Base-by-base conservation (phyloP, 2,797 vertebrate species). In the Steatocranus sp. region DNA sequence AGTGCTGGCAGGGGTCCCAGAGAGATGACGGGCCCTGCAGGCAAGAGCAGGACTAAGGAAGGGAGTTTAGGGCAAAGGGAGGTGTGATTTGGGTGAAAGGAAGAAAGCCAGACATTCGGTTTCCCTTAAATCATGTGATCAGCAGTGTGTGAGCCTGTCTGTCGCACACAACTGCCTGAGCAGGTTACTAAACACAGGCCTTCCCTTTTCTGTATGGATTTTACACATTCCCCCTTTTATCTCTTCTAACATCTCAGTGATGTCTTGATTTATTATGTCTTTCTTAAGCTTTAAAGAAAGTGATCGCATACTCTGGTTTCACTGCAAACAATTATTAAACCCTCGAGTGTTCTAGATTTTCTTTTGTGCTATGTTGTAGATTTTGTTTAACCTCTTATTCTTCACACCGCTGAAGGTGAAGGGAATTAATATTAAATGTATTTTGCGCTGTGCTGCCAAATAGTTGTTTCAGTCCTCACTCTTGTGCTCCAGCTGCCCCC, bases 51-150 rank as follows among this genome's bases (percentile, higher is more conserved):
- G 68, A 87, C 61, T 76, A 87, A 81, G 50, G 77, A 79, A 81
- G 85, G 78, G 50, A 70, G 85, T 48, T 87, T 83, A 49, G 78
- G 87, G 75, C 76, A 77, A 80, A 75, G 81, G 78, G 87, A 88
- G 92, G 89, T 18, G 51, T 83, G 90, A 89, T 93, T 92, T 87
- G 70, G 68, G 80, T 48, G 81, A 90, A 92, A 92, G 91, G 90
- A 94, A 94, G 89, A 92, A 87, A 93, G 86, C 83, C 93, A 95
- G 91, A 93, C 84, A 41, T 93, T 88, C 11, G 11, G 75, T 95
- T 96, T 96, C 96, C 92, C 90, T 79, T 88, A 95, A 95, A 94
- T 81, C 95, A 95, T 88, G 94, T 96, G 95, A 96, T 91, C 82
- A 36, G 81, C 74, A 68, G 85, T 66, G 75, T 86, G 80, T 49